A percentile compares a stretch with the other conserved stretches of the same genome.
Conservation (phyloP, 2,113 vertebrate genomes). For the Hippopotamus amphibius region DNA sequence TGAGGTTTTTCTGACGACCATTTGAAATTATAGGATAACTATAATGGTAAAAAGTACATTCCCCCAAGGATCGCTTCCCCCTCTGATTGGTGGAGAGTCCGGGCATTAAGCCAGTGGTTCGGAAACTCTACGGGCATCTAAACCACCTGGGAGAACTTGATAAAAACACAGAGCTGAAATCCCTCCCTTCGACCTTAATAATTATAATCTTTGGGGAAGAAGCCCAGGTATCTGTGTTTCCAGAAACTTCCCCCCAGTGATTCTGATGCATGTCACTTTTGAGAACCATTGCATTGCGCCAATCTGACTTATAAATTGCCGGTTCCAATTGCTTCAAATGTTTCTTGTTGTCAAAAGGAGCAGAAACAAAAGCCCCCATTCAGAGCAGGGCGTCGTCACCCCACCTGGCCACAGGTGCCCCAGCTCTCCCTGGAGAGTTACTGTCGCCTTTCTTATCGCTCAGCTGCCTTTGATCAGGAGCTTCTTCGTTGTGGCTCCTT, state of each 20-base stretch:
- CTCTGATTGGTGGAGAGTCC: not conserved
- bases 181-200: not conserved
- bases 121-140: not conserved
- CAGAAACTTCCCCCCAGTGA: conserved; percentile 31
- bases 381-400: conserved; percentile 47
- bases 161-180: not conserved
- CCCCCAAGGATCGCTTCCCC: not conserved
- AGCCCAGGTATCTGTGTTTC: conserved; percentile 5
- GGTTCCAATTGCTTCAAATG: conserved; percentile 55
- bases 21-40: conserved; percentile 23
- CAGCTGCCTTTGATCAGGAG: conserved; percentile 80
- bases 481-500: conserved; percentile 72
- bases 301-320: conserved; percentile 52
- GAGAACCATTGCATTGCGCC: not conserved
- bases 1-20: not conserved
- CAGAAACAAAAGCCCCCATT: conserved; percentile 66
- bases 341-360: conserved; percentile 46
- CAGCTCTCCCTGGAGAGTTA: conserved; percentile 62
- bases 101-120: not conserved
- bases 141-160: not conserved
- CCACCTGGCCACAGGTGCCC: conserved; percentile 71
- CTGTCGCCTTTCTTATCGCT: conserved; percentile 69
- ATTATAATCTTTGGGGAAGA: not conserved
- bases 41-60: not conserved
- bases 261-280: conserved; percentile 25